Conservation (phyloP, 2,888 invertebrate species). For the Arctia plantaginis region DNA sequence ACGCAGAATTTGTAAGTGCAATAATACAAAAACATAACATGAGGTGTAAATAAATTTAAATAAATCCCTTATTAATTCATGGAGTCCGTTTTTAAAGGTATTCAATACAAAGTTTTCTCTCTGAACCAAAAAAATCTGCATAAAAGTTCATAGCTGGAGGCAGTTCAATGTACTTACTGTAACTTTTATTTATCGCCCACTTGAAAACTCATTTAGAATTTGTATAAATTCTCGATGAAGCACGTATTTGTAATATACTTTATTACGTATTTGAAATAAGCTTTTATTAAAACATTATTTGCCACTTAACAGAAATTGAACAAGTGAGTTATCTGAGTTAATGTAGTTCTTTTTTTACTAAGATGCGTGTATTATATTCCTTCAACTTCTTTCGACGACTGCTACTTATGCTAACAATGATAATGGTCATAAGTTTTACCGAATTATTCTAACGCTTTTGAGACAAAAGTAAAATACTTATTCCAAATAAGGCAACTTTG, state of each 20-base stretch:
- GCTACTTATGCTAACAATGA: not conserved
- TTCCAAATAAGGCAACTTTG: not conserved
- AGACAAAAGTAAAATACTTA: not conserved
- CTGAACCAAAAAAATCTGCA: slow-evolving; percentile 26
- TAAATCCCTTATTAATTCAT: slow-evolving; percentile 67
- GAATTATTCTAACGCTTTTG: not conserved
- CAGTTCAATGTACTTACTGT: slow-evolving; percentile 20
- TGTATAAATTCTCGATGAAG: slow-evolving; percentile 1
- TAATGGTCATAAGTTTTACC: not conserved
- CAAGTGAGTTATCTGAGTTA: not conserved
- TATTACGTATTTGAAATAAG: not conserved
- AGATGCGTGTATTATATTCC: not conserved
- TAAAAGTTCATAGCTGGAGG: slow-evolving; percentile 25
- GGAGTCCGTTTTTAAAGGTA: slow-evolving; percentile 57
- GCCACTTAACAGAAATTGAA: not conserved
- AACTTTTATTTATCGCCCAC: slow-evolving; percentile 16
- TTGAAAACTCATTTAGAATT: slow-evolving; percentile 8
- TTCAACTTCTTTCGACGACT: not conserved
- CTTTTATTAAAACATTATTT: not conserved
- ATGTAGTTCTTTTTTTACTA: not conserved
- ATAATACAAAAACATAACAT: slow-evolving; percentile 43
- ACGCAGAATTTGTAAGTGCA: slow-evolving; percentile 56
- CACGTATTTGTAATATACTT: slow-evolving; percentile 2
- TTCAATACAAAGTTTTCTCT: slow-evolving; percentile 41
- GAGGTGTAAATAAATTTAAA: slow-evolving; percentile 67